phyloP scores from a whole-genome alignment of 2,888 invertebrate species.

The Zeuzera pyrina region DNA sequence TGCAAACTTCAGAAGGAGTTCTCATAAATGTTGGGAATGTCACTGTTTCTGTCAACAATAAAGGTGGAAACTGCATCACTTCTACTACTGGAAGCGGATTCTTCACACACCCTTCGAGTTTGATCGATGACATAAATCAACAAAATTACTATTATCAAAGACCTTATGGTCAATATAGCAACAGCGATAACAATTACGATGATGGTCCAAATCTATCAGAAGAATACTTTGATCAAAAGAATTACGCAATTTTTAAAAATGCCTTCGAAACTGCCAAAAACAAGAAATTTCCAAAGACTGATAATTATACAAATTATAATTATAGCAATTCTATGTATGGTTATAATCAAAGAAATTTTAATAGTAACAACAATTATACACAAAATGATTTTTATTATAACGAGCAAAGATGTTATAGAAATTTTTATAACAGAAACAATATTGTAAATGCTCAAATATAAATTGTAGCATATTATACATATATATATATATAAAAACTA shows the following conservation, averaged over 20 bases:
- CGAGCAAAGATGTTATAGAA: constrained; percentile 53
- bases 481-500: constrained; percentile 14
- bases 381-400: constrained; percentile 47
- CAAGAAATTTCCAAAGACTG: constrained; percentile 36
- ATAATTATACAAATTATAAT: constrained; percentile 32
- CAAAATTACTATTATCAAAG: constrained; percentile 39
- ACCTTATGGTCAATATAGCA: constrained; percentile 21
- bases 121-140: constrained; percentile 41
- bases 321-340: constrained; percentile 33
- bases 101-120: constrained; percentile 55
- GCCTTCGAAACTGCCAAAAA: constrained; percentile 67
- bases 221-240: constrained; percentile 61
- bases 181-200: constrained; percentile 29
- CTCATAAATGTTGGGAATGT: constrained; percentile 84
- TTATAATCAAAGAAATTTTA: constrained; percentile 39
- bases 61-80: constrained; percentile 80
- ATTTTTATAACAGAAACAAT: constrained; percentile 48
- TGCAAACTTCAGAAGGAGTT: constrained; percentile 70
- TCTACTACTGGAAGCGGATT: constrained; percentile 72
- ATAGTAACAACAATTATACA: constrained; percentile 33
- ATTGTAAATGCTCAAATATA: constrained; percentile 58
- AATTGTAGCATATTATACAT: constrained; percentile 11
- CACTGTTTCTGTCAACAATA: constrained; percentile 81
- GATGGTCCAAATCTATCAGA: constrained; percentile 22
- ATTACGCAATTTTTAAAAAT: constrained; percentile 73